Conservation (phyloP, 2,797 vertebrate genomes). For the Capromys pilorides region DNA sequence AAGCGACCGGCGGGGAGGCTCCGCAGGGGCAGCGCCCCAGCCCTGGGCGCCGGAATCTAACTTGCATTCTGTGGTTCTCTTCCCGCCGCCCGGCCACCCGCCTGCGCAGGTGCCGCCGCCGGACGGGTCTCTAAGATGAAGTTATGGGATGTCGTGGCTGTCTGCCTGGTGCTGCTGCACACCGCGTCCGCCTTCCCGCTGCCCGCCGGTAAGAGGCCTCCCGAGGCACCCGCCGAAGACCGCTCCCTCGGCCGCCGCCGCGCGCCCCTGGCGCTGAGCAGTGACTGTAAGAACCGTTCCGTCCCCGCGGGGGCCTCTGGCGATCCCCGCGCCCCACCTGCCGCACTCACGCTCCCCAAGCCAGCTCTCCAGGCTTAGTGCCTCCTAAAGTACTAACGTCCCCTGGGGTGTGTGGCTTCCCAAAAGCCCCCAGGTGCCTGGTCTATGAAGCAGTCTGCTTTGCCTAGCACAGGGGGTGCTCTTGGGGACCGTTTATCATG, state of each 20-base stretch:
- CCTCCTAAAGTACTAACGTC: not conserved
- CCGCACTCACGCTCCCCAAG: slow-evolving; percentile 56
- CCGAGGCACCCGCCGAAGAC: slow-evolving; percentile 87
- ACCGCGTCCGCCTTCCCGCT: slow-evolving; percentile 93
- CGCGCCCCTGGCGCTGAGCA: slow-evolving; percentile 86
- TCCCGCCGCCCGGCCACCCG: not conserved
- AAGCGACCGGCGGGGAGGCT: not conserved
- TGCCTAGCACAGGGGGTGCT: not conserved
- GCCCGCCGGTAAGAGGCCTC: slow-evolving; percentile 94
- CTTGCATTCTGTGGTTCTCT: slow-evolving; percentile 54
- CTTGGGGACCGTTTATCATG: not conserved
- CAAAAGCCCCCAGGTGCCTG: not conserved
- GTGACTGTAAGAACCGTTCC: slow-evolving; percentile 89
- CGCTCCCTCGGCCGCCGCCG: slow-evolving; percentile 86
- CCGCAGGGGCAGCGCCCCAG: not conserved
- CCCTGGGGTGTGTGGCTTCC: not conserved
- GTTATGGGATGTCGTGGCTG: slow-evolving; percentile 99
- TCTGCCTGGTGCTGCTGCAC: slow-evolving; percentile 98
- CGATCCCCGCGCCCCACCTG: slow-evolving; percentile 66
- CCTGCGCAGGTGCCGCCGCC: slow-evolving; percentile 91
- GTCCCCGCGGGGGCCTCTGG: slow-evolving; percentile 66
- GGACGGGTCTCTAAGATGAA: slow-evolving; percentile 99
- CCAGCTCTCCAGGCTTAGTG: rapidly evolving
- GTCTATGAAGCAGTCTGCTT: not conserved
- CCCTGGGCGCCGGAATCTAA: slow-evolving; percentile 63